These are phyloP conservation scores for Metalampra italica DNA, from an alignment of 2,888 invertebrate species.

Conservation along the genomic window DNA sequence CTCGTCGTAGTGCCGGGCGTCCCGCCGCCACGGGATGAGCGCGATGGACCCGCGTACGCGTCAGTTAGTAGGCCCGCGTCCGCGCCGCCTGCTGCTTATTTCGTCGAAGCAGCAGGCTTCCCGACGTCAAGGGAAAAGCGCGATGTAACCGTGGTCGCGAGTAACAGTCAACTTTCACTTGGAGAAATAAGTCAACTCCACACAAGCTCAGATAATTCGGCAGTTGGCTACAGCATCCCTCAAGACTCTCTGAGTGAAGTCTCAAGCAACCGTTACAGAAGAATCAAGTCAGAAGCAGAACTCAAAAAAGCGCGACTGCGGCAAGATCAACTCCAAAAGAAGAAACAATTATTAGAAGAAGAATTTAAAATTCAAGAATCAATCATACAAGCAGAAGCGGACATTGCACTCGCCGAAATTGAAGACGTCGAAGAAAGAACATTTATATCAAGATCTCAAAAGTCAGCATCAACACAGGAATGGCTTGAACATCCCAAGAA, in stretches of 20 bases:
- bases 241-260: neutral
- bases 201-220: neutral
- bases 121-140: neutral
- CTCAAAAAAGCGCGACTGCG: neutral
- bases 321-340: neutral
- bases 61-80: too few species aligned
- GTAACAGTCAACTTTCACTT: too few species aligned
- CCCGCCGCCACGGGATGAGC: neutral
- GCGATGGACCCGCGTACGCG: neutral
- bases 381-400: neutral
- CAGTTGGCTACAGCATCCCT: neutral
- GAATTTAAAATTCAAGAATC: neutral
- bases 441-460: neutral
- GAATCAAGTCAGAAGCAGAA: neutral
- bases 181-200: neutral
- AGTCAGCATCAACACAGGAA: neutral
- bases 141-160: neutral
- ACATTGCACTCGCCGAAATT: neutral
- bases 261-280: neutral
- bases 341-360: neutral
- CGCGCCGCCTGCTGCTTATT: neutral
- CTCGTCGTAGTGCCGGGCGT: neutral
- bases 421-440: neutral
- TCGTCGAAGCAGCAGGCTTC: neutral
- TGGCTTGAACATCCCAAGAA: neutral